Conservation (phyloP, 2,113 vertebrate genomes). For the Microcebus tavaratra region DNA sequence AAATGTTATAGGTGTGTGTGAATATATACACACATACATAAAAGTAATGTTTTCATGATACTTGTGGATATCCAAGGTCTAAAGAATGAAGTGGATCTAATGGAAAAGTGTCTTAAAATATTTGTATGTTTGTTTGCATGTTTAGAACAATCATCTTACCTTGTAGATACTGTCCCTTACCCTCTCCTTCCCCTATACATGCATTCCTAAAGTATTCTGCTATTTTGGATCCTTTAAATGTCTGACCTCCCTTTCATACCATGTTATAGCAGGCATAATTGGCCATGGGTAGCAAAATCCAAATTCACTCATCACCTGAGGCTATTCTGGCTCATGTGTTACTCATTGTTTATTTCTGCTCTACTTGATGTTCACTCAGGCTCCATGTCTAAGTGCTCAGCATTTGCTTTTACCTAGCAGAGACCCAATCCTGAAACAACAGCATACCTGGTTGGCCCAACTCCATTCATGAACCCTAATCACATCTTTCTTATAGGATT, state of each 20-base stretch:
- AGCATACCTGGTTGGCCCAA: background rate
- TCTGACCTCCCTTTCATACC: background rate
- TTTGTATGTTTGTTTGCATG: too few species aligned
- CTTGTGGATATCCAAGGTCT: too few species aligned
- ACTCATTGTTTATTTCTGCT: background rate
- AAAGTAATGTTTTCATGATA: too few species aligned
- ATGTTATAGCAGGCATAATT: too few species aligned
- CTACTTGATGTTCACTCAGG: background rate
- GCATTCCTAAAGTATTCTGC: background rate
- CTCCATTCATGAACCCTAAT: background rate
- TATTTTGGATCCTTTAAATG: background rate
- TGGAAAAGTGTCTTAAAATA: too few species aligned
- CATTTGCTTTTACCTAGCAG: background rate
- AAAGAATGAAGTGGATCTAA: too few species aligned
- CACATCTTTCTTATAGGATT: background rate
- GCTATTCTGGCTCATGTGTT: background rate
- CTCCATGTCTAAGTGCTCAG: background rate
- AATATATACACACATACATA: background rate
- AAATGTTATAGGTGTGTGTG: background rate
- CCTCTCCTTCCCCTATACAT: background rate
- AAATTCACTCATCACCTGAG: background rate
- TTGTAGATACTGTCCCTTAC: background rate
- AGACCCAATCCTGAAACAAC: background rate
- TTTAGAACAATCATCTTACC: background rate
- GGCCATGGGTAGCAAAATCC: background rate